These are phyloP conservation scores for Caenorhabditis becei DNA, from an alignment of 2,888 invertebrate genomes.

Conservation along the genomic window DNA sequence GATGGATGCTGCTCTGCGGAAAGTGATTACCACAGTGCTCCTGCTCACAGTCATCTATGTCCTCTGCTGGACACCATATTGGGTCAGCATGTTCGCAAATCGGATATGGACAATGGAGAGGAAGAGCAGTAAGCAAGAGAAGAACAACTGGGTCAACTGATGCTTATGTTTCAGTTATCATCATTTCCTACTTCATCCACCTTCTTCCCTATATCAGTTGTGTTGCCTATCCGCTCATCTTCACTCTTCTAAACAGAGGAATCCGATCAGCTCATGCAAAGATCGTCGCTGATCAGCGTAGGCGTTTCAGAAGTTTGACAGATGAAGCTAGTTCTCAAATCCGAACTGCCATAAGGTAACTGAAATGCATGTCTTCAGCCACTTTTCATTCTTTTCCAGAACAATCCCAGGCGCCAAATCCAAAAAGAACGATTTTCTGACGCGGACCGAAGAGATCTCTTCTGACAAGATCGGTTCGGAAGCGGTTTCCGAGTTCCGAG, in stretches of 20 bases:
- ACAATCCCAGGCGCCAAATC: constrained; percentile 45
- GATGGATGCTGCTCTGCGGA: constrained; percentile 78
- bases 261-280: constrained; percentile 74
- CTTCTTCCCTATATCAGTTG: constrained; percentile 80
- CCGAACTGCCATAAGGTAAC: constrained; percentile 60
- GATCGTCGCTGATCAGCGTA: constrained; percentile 69
- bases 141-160: neutral
- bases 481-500: constrained; percentile 40
- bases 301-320: constrained; percentile 69
- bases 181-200: constrained; percentile 79
- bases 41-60: constrained; percentile 79
- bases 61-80: constrained; percentile 80
- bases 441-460: constrained; percentile 50
- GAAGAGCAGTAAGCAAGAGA: constrained; percentile 65
- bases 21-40: constrained; percentile 79
- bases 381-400: constrained; percentile 24
- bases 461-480: constrained; percentile 41
- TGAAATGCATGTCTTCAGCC: neutral
- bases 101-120: constrained; percentile 65
- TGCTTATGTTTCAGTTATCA: constrained; percentile 76
- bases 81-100: constrained; percentile 77
- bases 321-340: constrained; percentile 71
- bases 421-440: constrained; percentile 42
- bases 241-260: constrained; percentile 75
- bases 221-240: constrained; percentile 80